Conservation (phyloP, 2,113 vertebrate species). For the Xenopus tropicalis region DNA sequence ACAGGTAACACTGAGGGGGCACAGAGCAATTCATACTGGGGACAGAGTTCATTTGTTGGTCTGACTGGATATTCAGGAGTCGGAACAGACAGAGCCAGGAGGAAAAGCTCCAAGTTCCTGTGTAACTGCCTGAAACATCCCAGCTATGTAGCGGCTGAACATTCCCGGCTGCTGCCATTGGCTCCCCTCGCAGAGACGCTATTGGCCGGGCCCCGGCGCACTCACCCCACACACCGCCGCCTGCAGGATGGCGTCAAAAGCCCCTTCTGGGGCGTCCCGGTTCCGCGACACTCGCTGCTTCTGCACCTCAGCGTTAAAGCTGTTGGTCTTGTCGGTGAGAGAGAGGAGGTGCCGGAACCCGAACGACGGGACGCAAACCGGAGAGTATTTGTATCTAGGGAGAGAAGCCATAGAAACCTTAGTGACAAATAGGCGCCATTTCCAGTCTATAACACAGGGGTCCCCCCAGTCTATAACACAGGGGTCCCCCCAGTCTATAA, state of each 20-base stretch:
- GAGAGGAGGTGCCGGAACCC: conserved; percentile 93
- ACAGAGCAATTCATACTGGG: too few relatives aligned
- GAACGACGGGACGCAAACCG: conserved; percentile 88
- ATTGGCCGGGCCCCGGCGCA: too few relatives aligned
- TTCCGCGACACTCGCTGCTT: conserved; percentile 96
- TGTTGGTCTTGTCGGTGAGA: conserved; percentile 88
- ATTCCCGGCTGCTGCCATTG: not conserved
- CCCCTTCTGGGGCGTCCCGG: conserved; percentile 89
- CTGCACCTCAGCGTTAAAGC: conserved; percentile 91
- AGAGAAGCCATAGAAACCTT: not conserved
- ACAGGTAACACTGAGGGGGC: too few relatives aligned
- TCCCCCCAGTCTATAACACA: conserved; percentile 3
- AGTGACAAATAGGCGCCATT: too few relatives aligned
- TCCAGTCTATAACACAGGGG: not conserved
- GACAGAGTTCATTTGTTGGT: too few relatives aligned
- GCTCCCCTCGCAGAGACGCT: too few relatives aligned
- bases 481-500: conserved; percentile 7
- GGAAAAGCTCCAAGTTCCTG: too few relatives aligned
- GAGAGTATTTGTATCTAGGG: conserved; percentile 87
- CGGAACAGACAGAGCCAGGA: too few relatives aligned
- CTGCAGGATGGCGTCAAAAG: conserved; percentile 92
- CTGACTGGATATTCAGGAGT: too few relatives aligned
- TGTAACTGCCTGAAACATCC: too few relatives aligned
- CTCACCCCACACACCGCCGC: conserved; percentile 92
- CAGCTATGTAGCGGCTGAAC: too few relatives aligned